Evolutionary conservation across 2,888 invertebrate genomes (phyloP).

Genomic region (Neoitamus cyanurus): DNA sequence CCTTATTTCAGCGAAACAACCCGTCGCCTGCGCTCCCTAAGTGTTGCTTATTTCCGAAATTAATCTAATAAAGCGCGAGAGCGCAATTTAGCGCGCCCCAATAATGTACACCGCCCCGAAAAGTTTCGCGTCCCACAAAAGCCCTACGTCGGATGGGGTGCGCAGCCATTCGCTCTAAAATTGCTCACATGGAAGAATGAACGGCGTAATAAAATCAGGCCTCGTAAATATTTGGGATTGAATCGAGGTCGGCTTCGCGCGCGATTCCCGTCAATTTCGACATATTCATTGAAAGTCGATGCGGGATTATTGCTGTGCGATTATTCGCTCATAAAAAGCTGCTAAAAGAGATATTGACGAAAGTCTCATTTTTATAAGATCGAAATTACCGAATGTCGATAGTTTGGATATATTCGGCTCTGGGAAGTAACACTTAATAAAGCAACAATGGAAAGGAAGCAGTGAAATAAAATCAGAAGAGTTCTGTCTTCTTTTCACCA

Average conservation of each 20-base stretch:
- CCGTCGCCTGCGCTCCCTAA: not conserved
- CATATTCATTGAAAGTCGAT: not conserved
- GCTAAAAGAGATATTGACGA: not conserved
- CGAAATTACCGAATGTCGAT: not conserved
- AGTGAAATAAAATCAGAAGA: not conserved
- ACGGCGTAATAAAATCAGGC: not conserved
- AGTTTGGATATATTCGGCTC: not conserved
- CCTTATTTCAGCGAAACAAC: not conserved
- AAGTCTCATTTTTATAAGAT: not conserved
- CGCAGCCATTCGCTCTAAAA: not conserved
- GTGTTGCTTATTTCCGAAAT: conserved; percentile 5
- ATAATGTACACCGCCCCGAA: not conserved
- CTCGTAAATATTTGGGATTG: not conserved
- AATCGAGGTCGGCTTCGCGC: not conserved
- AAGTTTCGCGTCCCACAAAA: not conserved
- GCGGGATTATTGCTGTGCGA: not conserved
- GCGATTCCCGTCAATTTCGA: not conserved
- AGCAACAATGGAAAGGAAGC: not conserved
- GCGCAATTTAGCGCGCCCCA: not conserved
- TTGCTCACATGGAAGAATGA: not conserved
- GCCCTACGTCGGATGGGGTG: not conserved
- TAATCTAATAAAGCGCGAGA: not conserved
- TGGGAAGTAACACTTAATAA: not conserved
- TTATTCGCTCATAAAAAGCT: not conserved
- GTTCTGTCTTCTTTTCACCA: not conserved